Percentiles rank a stretch among this genome's conserved stretches.
Evolutionary conservation across 2,797 vertebrate genomes (phyloP).

Genomic region (Aeoliscus strigatus): DNA sequence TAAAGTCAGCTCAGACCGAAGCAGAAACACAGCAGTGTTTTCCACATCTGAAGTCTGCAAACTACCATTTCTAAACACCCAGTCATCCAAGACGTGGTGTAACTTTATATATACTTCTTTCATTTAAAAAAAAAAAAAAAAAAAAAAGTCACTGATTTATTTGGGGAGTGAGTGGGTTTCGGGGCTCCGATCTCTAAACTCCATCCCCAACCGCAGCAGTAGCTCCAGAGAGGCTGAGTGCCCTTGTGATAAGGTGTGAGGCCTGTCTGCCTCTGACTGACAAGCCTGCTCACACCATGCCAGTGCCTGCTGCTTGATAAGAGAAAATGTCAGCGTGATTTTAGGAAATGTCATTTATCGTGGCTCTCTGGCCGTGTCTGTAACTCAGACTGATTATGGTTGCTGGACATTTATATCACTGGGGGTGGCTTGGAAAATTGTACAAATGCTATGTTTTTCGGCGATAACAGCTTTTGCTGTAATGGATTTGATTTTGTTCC

Average conservation of each 20-base stretch:
- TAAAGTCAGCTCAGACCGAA: constrained; percentile 54
- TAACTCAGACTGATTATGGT: constrained; percentile 71
- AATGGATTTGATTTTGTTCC: constrained; percentile 59
- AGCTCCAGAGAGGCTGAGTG: constrained; percentile 69
- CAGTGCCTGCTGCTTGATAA: constrained; percentile 80
- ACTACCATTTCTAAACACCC: constrained; percentile 25
- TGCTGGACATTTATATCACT: constrained; percentile 73
- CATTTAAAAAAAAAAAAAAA: too few species aligned
- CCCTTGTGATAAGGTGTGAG: constrained; percentile 77
- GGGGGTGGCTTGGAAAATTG: constrained; percentile 61
- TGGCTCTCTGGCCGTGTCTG: constrained; percentile 67
- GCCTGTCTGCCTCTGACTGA: constrained; percentile 79
- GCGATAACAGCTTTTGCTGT: constrained; percentile 58
- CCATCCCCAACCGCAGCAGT: constrained; percentile 56
- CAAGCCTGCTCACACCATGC: constrained; percentile 73
- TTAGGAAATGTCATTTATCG: constrained; percentile 81
- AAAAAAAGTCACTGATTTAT: too few species aligned
- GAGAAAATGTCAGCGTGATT: constrained; percentile 80
- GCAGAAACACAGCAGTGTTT: constrained; percentile 30
- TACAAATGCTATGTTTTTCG: constrained; percentile 63
- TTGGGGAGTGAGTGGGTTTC: constrained; percentile 15
- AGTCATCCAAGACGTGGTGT: constrained; percentile 16
- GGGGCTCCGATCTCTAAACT: constrained; percentile 56
- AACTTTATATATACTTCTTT: constrained; percentile 7
- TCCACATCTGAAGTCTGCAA: constrained; percentile 30